A percentile compares a stretch with the other conserved stretches of the same genome.
These are phyloP conservation scores for Pristionchus exspectatus DNA, from an alignment of 2,888 invertebrate genomes.

Conservation along the genomic window DNA sequence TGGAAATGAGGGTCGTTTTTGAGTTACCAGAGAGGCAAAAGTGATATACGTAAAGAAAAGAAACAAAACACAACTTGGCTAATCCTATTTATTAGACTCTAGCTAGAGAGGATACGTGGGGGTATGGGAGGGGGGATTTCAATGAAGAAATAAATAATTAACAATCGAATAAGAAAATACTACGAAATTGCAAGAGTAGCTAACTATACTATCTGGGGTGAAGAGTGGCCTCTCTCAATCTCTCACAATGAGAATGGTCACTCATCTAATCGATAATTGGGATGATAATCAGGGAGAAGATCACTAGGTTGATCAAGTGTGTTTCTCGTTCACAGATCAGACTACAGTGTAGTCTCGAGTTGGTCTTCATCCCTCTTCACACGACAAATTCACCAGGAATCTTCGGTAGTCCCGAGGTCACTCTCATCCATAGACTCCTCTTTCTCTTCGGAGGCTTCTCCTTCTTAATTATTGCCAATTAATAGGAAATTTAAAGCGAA, in stretches of 20 bases:
- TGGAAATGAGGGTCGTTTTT: neutral
- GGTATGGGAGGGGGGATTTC: neutral
- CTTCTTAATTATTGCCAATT: neutral
- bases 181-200: conserved; percentile 35
- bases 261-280: neutral
- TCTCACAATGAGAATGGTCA: conserved; percentile 13
- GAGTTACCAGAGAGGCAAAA: conserved; percentile 30
- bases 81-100: conserved; percentile 41
- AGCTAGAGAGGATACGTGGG: neutral
- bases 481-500: neutral
- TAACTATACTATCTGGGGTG: neutral
- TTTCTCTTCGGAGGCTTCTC: conserved; percentile 43
- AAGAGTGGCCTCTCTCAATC: conserved; percentile 7
- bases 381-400: conserved; percentile 54
- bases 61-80: conserved; percentile 36
- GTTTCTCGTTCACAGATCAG: conserved; percentile 25
- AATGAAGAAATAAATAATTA: neutral
- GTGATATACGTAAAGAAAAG: conserved; percentile 7
- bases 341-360: conserved; percentile 36
- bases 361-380: neutral
- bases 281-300: neutral
- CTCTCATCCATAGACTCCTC: conserved; percentile 51
- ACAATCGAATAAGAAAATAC: conserved; percentile 36
- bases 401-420: conserved; percentile 49
- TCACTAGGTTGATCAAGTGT: neutral